Evolutionary conservation across 2,113 vertebrate genomes (phyloP), one percentile per base, ranked within the genome.

Genomic region (Leucosticte australis): DNA sequence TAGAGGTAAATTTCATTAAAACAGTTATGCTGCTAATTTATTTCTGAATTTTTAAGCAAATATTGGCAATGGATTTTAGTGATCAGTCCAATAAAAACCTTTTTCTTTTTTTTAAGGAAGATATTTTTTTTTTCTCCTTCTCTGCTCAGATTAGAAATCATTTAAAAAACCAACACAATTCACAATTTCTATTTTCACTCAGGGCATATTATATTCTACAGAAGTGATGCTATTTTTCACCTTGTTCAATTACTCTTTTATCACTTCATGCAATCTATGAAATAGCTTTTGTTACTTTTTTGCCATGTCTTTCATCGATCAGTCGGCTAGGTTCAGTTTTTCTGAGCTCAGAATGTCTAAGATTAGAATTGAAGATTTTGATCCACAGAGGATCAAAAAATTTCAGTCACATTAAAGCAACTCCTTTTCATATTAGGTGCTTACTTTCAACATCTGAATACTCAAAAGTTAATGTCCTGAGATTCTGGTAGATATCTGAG

Each of bases 31-130:
- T 44, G 5, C 3, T 94, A 89, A 74, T 78, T 84, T 88, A 70
- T 68, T 83, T 87, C 74, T 80, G 33, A 88, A 49, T 76, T 77
- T 87, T 96, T 81, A 92, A 76, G 47, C 20, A 84, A 77, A 89
- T 89, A 68, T 52, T 95, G 63, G 49, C 68, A 71, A 59, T 70
- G 31, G 18, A 31, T 62, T 28, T 75, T 78, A 90, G 49, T 56
- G 47, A 67, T 65, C 30, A 49, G 15, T 80, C n/a, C 16, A 46
- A 56, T 71, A 85, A 78, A 87, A 80, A 9, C 2, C 7, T 59
- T 77, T 89, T 17, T 10, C 53, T 75, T 87, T 26, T 87, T 79
- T 71, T 52, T 2, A 55, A 59, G 10, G 8, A 59, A 75, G 50
- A 83, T 35, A 41, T 16, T 1, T 67, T 5, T 78, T 83, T 83